A percentile compares a stretch with the other conserved stretches of the same genome.
These are phyloP conservation scores for Elachura formosa DNA, from an alignment of 2,113 vertebrate genomes.

Conservation along the genomic window DNA sequence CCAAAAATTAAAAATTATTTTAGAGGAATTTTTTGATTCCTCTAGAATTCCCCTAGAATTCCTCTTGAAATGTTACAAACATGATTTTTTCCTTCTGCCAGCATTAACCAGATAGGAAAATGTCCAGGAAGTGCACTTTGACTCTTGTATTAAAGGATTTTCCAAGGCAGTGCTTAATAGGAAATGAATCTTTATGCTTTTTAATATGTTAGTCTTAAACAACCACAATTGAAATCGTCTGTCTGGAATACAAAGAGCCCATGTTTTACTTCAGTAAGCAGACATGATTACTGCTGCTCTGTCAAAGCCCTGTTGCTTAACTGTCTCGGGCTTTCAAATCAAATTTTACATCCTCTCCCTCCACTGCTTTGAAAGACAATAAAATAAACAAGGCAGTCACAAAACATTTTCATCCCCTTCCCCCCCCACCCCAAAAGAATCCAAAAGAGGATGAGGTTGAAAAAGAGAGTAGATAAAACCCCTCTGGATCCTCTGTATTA, in stretches of 20 bases:
- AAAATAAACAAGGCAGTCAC: conserved; percentile 41
- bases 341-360: conserved; percentile 26
- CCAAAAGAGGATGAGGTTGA: conserved; percentile 1
- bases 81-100: background rate
- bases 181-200: conserved; percentile 31
- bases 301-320: conserved; percentile 12
- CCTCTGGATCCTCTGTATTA: conserved; percentile 27
- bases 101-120: background rate
- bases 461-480: conserved; percentile 13
- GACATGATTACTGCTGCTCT: background rate
- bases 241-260: conserved; percentile 37
- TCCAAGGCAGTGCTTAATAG: background rate
- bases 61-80: background rate
- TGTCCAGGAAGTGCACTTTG: background rate
- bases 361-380: background rate
- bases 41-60: too few relatives aligned
- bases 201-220: conserved; percentile 33
- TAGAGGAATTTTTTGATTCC: background rate
- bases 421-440: background rate
- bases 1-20: background rate
- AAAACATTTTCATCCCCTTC: background rate
- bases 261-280: conserved; percentile 42
- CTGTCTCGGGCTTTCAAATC: conserved; percentile 42
- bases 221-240: conserved; percentile 58
- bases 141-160: background rate